Evolutionary conservation across 2,113 vertebrate species (phyloP), one percentile per base, ranked within the genome.

Genomic region (Neogale vison): DNA sequence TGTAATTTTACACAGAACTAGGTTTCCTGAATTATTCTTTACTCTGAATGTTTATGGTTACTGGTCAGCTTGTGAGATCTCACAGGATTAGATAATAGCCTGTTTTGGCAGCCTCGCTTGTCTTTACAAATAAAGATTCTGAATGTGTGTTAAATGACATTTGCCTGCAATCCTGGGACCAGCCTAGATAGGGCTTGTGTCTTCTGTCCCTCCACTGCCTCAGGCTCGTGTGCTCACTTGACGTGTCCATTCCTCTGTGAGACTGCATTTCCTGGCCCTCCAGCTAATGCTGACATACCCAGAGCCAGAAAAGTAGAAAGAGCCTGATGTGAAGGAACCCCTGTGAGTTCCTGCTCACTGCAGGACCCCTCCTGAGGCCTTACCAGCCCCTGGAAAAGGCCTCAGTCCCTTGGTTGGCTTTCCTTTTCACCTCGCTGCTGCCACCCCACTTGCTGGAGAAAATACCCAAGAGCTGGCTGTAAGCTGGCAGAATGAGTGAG

Each of bases 1-100:
- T 90, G 7, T 82, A 86, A 84, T 83, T 96, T 72, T 79, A 92
- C 79, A 34, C 87, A 87, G 47, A 83, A 88, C 47, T 90, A 69
- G 21, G 39, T 90, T 81, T 96, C 17, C 39, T 94, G 81, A 82
- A 82, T 82, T 91, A 45, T 83, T 57, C 71, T 76, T n/a, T 67
- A 14, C 80, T 29, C 36, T 80, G 42, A 89, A 69, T 77, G 59
- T 31, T 94, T 88, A 71, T 47, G n/a, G 34, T 55, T 96, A 47
- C 57, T 90, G 26, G 61, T 84, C 20, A 55, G 23, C 34, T 85
- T 88, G 34, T 65, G 15, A 88, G 24, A 96, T 81, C 72, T 93
- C 86, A 84, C 50, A 84, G 61, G 80, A 84, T 57, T 74, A 23
- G 65, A 50, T n/a, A 83, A 42, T 76, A 69, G 59, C 47, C 59